Conservation (phyloP, 2,888 invertebrate species). For the Cosmopolites sordidus region DNA sequence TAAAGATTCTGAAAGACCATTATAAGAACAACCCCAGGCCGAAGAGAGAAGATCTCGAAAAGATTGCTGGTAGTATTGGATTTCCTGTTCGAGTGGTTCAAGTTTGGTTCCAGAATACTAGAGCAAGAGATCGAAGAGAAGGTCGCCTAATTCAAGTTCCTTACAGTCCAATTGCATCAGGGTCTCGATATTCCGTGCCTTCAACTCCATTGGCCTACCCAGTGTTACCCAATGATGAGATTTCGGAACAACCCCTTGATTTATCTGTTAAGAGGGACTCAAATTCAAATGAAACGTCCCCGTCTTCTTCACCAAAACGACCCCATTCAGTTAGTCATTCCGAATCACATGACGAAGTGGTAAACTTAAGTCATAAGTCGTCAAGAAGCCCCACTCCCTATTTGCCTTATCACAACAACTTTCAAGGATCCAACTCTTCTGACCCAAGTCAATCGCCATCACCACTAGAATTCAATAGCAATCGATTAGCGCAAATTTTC, state of each 20-base stretch:
- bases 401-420: slow-evolving; percentile 41
- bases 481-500: slow-evolving; percentile 50
- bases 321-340: slow-evolving; percentile 60
- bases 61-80: slow-evolving; percentile 75
- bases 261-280: slow-evolving; percentile 78
- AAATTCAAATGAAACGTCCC: slow-evolving; percentile 53
- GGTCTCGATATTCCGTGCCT: slow-evolving; percentile 30
- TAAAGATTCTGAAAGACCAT: slow-evolving; percentile 81
- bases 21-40: slow-evolving; percentile 90
- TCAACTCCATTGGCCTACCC: slow-evolving; percentile 17
- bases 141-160: slow-evolving; percentile 52
- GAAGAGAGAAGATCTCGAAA: slow-evolving; percentile 86
- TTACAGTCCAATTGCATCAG: slow-evolving; percentile 43
- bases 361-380: slow-evolving; percentile 72
- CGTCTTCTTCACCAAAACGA: slow-evolving; percentile 60
- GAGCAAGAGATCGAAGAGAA: slow-evolving; percentile 81
- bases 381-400: slow-evolving; percentile 57
- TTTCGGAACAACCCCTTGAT: slow-evolving; percentile 79
- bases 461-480: slow-evolving; percentile 49
- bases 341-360: slow-evolving; percentile 66
- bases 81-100: slow-evolving; percentile 78
- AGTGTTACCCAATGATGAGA: slow-evolving; percentile 10
- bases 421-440: slow-evolving; percentile 57
- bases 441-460: slow-evolving; percentile 45
- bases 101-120: slow-evolving; percentile 96